phyloP scores from a whole-genome alignment of 2,113 vertebrate species.

The Butastur rufipennis region DNA sequence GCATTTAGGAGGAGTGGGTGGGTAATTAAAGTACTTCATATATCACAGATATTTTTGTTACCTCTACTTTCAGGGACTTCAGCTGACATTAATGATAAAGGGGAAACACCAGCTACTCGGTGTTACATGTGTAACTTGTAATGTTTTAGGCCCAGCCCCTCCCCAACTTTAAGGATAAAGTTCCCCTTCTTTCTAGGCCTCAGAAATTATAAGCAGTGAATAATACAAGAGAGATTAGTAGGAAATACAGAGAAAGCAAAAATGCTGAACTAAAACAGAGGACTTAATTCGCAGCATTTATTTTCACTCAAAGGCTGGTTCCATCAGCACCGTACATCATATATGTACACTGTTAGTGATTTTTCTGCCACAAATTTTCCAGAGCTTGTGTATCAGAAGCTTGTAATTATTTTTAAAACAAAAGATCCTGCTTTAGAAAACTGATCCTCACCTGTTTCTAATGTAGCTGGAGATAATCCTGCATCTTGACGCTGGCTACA shows the following conservation, averaged over 20 bases:
- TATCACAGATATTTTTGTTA: neutral
- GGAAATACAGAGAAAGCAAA: neutral
- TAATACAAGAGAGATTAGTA: neutral
- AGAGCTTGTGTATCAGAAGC: neutral
- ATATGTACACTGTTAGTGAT: neutral
- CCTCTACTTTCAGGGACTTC: neutral
- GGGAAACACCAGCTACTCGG: neutral
- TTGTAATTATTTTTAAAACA: neutral
- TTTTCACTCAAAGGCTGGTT: neutral
- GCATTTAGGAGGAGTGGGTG: neutral
- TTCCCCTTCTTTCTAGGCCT: neutral
- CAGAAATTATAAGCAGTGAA: neutral
- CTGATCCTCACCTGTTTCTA: slow-evolving; percentile 45
- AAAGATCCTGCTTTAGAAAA: neutral
- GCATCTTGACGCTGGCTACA: slow-evolving; percentile 38
- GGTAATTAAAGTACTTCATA: neutral
- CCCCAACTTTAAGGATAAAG: neutral
- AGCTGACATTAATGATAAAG: neutral
- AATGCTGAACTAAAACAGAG: neutral
- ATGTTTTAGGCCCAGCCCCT: neutral
- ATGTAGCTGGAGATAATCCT: slow-evolving; percentile 16
- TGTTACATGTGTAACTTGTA: rapidly evolving
- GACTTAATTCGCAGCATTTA: neutral
- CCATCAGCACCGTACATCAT: neutral
- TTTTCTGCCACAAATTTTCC: neutral